A percentile compares a stretch with the other conserved stretches of the same genome.
Conservation (phyloP, 2,113 vertebrate species). For the Origma solitaria region DNA sequence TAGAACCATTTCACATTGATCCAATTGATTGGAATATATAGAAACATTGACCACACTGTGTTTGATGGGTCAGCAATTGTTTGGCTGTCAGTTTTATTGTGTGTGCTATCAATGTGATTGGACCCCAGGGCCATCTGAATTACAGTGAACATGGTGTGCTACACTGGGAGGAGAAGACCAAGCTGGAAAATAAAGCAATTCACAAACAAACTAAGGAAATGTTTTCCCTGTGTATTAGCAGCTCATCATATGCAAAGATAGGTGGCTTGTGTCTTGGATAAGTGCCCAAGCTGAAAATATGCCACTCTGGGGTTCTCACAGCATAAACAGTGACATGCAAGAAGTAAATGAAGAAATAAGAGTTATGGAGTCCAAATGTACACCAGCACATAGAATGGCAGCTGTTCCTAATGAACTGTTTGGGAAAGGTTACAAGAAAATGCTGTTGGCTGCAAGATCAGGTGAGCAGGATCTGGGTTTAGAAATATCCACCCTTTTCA, state of each 20-base stretch:
- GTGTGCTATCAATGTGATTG: not conserved
- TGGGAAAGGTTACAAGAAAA: not conserved
- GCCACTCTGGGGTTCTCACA: not conserved
- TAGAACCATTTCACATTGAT: not conserved
- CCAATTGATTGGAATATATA: not conserved
- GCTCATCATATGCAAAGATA: not conserved
- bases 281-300: not conserved
- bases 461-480: not conserved
- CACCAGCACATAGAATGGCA: not conserved
- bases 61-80: constrained; percentile 3
- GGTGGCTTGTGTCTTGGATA: not conserved
- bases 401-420: not conserved
- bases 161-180: not conserved
- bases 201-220: not conserved
- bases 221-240: not conserved
- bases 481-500: not conserved
- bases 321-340: not conserved
- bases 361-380: not conserved
- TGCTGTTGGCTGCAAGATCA: not conserved
- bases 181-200: not conserved
- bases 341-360: not conserved
- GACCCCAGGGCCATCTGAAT: not conserved
- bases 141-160: not conserved
- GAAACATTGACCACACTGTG: not conserved
- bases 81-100: constrained; percentile 20